A percentile compares a stretch with the other conserved stretches of the same genome.
These are phyloP conservation scores for Ormia ochracea DNA, from an alignment of 2,888 invertebrate genomes.

Conservation along the genomic window DNA sequence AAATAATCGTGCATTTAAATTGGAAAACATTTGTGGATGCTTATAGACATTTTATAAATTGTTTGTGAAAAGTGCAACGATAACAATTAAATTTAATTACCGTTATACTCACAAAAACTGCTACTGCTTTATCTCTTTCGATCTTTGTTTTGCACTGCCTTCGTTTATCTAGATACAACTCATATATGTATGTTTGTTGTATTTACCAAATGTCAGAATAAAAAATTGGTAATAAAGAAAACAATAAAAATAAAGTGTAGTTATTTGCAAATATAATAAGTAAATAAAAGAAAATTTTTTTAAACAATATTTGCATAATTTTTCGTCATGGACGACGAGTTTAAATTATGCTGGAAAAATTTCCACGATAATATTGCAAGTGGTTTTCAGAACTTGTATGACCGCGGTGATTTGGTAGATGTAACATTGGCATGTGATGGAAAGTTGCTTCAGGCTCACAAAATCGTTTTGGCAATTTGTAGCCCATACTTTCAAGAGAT, in stretches of 20 bases:
- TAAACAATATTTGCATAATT: not conserved
- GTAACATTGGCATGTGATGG: constrained; percentile 79
- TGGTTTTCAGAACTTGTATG: constrained; percentile 77
- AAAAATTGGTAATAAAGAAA: constrained; percentile 51
- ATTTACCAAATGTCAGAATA: constrained; percentile 49
- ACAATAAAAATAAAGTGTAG: constrained; percentile 38
- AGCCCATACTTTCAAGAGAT: constrained; percentile 78
- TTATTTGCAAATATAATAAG: not conserved
- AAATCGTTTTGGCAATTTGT: constrained; percentile 78
- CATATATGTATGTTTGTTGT: not conserved
- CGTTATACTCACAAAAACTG: constrained; percentile 53
- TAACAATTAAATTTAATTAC: constrained; percentile 57
- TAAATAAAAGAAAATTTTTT: not conserved
- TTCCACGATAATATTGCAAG: constrained; percentile 77
- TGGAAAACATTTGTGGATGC: not conserved
- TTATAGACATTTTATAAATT: not conserved
- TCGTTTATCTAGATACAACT: constrained; percentile 28
- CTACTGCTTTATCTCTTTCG: not conserved
- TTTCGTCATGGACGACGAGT: constrained; percentile 75
- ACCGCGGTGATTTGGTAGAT: constrained; percentile 78
- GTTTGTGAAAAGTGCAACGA: not conserved
- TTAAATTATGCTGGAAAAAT: constrained; percentile 77
- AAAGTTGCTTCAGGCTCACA: constrained; percentile 78
- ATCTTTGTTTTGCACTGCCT: constrained; percentile 3
- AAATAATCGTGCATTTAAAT: not conserved